Conservation (phyloP, 2,797 vertebrate species). For the Petrocephalus schoutedeni region DNA sequence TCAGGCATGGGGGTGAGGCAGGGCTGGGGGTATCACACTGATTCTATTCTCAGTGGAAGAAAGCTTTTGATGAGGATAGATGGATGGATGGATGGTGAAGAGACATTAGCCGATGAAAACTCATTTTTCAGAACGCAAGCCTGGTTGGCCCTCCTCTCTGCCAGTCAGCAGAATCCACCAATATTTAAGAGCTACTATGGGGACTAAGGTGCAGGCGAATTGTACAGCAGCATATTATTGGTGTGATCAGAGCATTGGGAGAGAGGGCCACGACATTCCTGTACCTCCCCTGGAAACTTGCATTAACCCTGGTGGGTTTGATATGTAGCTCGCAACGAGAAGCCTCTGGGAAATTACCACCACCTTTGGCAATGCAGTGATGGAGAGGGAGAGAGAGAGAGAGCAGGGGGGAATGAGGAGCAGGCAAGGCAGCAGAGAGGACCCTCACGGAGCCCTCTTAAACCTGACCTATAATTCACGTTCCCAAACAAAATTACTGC, state of each 20-base stretch:
- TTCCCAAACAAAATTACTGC: conserved; percentile 38
- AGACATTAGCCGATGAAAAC: background rate
- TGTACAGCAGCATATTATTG: background rate
- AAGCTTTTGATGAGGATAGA: background rate
- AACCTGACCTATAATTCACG: conserved; percentile 29
- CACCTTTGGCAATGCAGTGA: background rate
- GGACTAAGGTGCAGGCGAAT: background rate
- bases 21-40: background rate
- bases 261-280: conserved; percentile 17
- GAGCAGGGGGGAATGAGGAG: conserved; percentile 5
- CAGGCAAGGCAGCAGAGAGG: conserved; percentile 22
- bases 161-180: background rate
- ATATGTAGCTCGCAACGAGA: conserved; percentile 19
- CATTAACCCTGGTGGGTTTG: conserved; percentile 22
- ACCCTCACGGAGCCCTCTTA: conserved; percentile 25
- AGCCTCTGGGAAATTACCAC: background rate
- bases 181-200: background rate
- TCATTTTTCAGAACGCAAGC: background rate
- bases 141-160: background rate
- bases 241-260: background rate
- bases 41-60: background rate
- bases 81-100: background rate
- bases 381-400: background rate
- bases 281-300: background rate
- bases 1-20: background rate